phyloP scores from a whole-genome alignment of 2,113 vertebrate species.

The Capricornis sumatraensis region DNA sequence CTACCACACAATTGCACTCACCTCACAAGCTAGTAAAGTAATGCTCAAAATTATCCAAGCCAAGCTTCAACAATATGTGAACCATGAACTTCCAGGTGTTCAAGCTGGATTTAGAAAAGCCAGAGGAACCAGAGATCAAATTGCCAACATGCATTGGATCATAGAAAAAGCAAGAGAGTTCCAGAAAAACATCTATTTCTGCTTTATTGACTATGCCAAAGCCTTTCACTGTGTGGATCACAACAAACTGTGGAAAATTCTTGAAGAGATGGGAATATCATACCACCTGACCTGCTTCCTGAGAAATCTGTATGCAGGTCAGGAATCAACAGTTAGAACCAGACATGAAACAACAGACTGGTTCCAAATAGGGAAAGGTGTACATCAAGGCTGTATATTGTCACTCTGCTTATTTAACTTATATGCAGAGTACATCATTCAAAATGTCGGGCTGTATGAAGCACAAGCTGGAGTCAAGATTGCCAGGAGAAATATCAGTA shows the following conservation, averaged over 20 bases:
- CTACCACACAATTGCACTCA: neutral
- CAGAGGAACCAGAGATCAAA: neutral
- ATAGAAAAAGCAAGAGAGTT: neutral
- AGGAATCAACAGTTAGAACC: neutral
- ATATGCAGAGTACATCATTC: neutral
- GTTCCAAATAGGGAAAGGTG: neutral
- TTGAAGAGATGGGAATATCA: neutral
- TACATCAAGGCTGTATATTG: neutral
- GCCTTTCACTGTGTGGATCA: neutral
- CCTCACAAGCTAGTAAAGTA: neutral
- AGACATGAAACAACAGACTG: neutral
- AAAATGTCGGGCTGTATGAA: fast-evolving
- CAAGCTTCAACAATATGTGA: neutral
- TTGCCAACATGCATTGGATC: neutral
- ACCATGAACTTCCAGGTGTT: neutral
- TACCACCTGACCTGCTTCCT: neutral
- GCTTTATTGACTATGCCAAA: neutral
- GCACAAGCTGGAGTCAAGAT: neutral
- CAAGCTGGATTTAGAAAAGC: neutral
- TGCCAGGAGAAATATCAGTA: neutral
- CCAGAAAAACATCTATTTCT: neutral
- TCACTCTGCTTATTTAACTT: neutral
- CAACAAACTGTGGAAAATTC: neutral
- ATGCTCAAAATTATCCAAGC: neutral
- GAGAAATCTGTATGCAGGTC: neutral